Base-by-base conservation (phyloP, 2,113 vertebrate genomes). In the Upupa epops region DNA sequence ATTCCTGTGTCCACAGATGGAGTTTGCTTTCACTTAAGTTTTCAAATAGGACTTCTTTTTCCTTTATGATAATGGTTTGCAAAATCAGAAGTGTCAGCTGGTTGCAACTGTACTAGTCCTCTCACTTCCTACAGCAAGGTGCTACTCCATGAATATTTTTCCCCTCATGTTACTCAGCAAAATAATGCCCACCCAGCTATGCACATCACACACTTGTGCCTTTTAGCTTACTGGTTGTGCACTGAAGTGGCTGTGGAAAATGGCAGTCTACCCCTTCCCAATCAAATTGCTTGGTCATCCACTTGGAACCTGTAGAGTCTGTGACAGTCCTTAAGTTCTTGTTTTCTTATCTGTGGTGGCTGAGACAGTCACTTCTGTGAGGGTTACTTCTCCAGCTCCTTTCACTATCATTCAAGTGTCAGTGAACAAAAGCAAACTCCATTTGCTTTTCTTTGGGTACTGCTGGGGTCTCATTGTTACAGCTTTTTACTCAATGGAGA, bases 171-270 rank as follows among this genome's bases (percentile, higher is more conserved):
- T 74, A 13, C 37, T 83, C 86, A 10, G 5, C 48, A 73, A 31
- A 86, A 90, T 68, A 34, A 8, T 68, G 25, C 14, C 22, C 3
- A 7, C 15, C 2, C 37, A 63, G 4, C 20, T 74, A 8, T 22
- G 21, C 0, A 0, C 11, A 14, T 61, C 20, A 20, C 1, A 2
- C 17, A 4, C 12, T 69, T 64, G 8, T 13, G 6, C 73, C 31
- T 51, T 37, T 36, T 63, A 13, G 28, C 85, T 4, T 34, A 7
- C 36, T 82, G 28, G 10, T 61, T 36, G 54, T 73, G 13, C 14
- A 25, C 10, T 64, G 24, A 25, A 54, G 14, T 71, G 59, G 64
- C 34, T 82, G 58, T 74, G 61, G 60, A 76, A 90, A 81, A 55
- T 13, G 69, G 25, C 32, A 29, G 21, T 28, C 15, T 80, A 7